phyloP scores from a whole-genome alignment of 1,140 invertebrate genomes.

The Calliphora vicina region DNA sequence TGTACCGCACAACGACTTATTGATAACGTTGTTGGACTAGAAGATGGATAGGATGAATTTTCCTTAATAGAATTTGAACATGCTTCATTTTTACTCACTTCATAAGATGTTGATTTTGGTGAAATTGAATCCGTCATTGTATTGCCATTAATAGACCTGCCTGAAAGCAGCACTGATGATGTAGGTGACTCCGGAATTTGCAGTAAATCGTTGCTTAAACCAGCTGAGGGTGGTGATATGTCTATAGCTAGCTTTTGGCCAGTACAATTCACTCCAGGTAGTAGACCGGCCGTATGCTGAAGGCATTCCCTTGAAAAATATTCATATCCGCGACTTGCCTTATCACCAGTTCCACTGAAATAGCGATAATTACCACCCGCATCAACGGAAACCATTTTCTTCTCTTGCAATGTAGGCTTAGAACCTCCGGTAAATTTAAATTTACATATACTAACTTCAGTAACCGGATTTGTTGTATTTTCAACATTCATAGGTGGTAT shows the following conservation, averaged over 20 bases:
- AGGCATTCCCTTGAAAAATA: slow-evolving; percentile 76
- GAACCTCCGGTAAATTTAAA: slow-evolving; percentile 92
- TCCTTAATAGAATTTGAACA: slow-evolving; percentile 6
- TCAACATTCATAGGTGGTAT: slow-evolving; percentile 80
- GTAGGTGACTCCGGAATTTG: slow-evolving; percentile 62
- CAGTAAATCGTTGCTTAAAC: slow-evolving; percentile 62
- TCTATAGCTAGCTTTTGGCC: slow-evolving; percentile 66
- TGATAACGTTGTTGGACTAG: slow-evolving; percentile 25
- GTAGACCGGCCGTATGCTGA: slow-evolving; percentile 65
- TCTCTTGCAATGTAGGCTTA: slow-evolving; percentile 85
- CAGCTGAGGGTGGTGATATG: slow-evolving; percentile 60
- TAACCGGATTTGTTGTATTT: slow-evolving; percentile 75
- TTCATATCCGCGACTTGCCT: slow-evolving; percentile 79
- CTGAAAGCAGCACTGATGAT: slow-evolving; percentile 47
- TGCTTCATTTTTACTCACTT: background rate
- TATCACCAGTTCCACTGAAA: slow-evolving; percentile 80
- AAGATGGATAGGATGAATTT: slow-evolving; percentile 35
- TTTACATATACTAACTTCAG: slow-evolving; percentile 89
- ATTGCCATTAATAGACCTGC: slow-evolving; percentile 2
- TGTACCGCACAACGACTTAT: slow-evolving; percentile 51
- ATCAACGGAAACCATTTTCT: slow-evolving; percentile 89
- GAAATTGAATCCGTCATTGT: background rate
- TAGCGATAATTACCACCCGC: slow-evolving; percentile 86
- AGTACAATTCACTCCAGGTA: slow-evolving; percentile 57
- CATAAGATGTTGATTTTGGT: background rate